phyloP scores from a whole-genome alignment of 2,888 invertebrate species.

The Elegia similella region DNA sequence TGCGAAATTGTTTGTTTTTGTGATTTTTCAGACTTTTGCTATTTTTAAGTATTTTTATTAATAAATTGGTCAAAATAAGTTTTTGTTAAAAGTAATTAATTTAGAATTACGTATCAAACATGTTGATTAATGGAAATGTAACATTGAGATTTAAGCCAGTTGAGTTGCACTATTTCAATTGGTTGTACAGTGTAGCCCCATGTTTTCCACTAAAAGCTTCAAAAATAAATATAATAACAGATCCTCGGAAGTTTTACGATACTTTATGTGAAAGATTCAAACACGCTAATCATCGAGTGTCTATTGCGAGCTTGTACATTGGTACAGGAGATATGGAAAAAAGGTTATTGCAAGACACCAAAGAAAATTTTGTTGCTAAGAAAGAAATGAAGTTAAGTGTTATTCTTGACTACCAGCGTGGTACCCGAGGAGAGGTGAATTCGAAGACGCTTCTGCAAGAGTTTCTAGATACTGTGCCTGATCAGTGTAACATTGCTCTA shows the following conservation, averaged over 20 bases:
- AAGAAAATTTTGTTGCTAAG: conserved; percentile 79
- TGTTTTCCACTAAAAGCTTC: conserved; percentile 86
- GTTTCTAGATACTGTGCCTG: conserved; percentile 82
- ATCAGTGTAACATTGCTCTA: conserved; percentile 87
- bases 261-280: conserved; percentile 85
- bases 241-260: conserved; percentile 90
- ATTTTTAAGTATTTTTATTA: too few relatives aligned
- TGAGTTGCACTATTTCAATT: conserved; percentile 80
- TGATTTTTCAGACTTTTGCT: too few relatives aligned
- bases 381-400: conserved; percentile 86
- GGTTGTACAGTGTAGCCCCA: conserved; percentile 83
- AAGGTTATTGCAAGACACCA: conserved; percentile 86
- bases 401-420: conserved; percentile 93
- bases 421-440: conserved; percentile 89
- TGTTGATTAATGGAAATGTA: conserved; percentile 53
- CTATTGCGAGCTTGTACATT: conserved; percentile 94
- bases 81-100: too few relatives aligned
- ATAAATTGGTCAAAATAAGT: too few relatives aligned
- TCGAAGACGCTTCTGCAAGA: conserved; percentile 91
- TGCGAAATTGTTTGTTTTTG: too few relatives aligned
- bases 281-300: conserved; percentile 86
- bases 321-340: conserved; percentile 93
- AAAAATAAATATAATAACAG: conserved; percentile 87
- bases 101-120: conserved; percentile 22
- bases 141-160: conserved; percentile 60